phyloP scores from a whole-genome alignment of 2,888 invertebrate genomes.

The Agrotis clavis region DNA sequence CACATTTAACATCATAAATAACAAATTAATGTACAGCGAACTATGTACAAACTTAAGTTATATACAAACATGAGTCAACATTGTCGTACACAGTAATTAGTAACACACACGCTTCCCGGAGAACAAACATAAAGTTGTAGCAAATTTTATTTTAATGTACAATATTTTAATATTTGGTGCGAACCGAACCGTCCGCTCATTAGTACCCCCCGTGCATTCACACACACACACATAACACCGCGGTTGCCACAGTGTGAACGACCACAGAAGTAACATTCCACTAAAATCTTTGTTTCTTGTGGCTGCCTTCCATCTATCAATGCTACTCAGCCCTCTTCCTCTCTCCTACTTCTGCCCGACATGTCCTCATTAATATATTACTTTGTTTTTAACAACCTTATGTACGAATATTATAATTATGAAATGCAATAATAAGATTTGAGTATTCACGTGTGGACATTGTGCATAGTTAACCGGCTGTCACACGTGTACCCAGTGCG shows the following conservation, averaged over 20 bases:
- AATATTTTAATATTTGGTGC: slow-evolving; percentile 40
- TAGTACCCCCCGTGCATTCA: slow-evolving; percentile 38
- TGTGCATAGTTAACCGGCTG: no score
- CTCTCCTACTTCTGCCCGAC: no score
- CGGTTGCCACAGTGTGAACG: neutral
- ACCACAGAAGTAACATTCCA: slow-evolving; percentile 12
- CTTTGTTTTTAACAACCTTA: no score
- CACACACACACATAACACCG: neutral
- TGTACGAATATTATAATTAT: no score
- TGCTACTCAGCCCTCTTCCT: no score
- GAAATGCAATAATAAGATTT: no score
- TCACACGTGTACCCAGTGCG: no score
- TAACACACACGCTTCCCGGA: slow-evolving; percentile 8
- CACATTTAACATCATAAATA: no score
- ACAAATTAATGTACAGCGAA: no score
- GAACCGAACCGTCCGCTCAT: slow-evolving; percentile 51
- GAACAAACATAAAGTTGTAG: slow-evolving; percentile 32
- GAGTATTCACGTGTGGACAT: no score
- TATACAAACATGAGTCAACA: slow-evolving; percentile 5
- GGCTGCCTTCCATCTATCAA: no score
- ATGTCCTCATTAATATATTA: no score
- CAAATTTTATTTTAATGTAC: slow-evolving; percentile 54
- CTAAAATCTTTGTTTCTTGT: neutral
- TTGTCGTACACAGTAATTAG: slow-evolving; percentile 28
- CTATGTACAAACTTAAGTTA: neutral